Base-by-base conservation (phyloP, 2,113 vertebrate genomes). In the Pithys albifrons region DNA sequence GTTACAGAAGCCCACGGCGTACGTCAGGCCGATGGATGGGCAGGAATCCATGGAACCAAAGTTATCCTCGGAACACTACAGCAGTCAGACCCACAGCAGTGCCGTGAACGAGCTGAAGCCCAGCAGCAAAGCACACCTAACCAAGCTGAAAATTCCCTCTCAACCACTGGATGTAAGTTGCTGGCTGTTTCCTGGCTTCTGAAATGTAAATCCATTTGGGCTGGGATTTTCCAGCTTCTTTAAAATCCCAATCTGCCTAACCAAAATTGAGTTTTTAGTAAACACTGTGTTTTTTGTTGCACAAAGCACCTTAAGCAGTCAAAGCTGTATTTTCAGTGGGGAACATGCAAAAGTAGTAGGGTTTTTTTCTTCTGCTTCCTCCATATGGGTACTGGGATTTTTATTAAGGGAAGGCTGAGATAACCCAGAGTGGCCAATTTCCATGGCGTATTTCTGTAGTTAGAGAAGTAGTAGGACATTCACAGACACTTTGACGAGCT, bases 11-110 rank as follows among this genome's bases (percentile, higher is more conserved):
- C 99, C 99, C 96, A 99, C 99, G 20, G 99, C 99, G 8, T 99
- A 99, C 29, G 99, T 99, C 8, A 98, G 99, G 97, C 99, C 99
- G 41, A 99, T 99, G 99, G 99, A 99, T 19, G 99, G 99, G 91
- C 99, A 99, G 97, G 99, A 99, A 74, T 99, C 99, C 48, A 98
- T 98, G 91, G 99, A 99, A 98, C 98, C 99, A 96, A 99, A 99
- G 97, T 97, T 98, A 88, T 96, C 99, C 37, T 98, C 99, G 0
- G 99, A 99, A 97, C 98, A 98, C 97, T 99, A 99, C 96, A 97
- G 98, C 28, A 96, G 98, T 58, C 99, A 99, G 94, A 98, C 98
- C 20, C 99, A 99, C 96, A 92, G 98, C 97, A 96, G 98, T 95
- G 97, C 97, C 58, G 97, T 99, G 95, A 98, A 98, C 46, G 99